Percentiles rank a stretch among this genome's conserved stretches.
phyloP scores from a whole-genome alignment of 2,113 vertebrate genomes.

The Hepsetus odoe region DNA sequence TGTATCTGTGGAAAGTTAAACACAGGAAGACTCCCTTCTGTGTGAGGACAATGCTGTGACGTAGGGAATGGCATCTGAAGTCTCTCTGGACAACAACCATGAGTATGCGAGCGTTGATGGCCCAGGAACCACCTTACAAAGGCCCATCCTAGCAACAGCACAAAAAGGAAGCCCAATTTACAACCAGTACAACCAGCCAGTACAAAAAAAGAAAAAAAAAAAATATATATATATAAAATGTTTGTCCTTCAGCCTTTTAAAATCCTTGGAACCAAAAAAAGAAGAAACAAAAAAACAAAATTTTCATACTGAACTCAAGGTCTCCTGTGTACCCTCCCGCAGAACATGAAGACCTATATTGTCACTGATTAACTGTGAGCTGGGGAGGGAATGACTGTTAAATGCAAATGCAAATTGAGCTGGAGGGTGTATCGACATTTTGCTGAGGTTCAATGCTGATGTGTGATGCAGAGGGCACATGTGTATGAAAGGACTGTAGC shows the following conservation, averaged over 20 bases:
- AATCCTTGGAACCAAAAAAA: neutral
- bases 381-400: conserved; percentile 1
- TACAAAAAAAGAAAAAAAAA: no score
- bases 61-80: conserved; percentile 18
- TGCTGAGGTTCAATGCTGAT: conserved; percentile 9
- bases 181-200: neutral
- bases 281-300: neutral
- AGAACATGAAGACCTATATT: conserved; percentile 30
- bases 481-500: neutral
- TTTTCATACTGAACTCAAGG: neutral
- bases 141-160: conserved; percentile 18
- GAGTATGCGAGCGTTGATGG: conserved; percentile 6
- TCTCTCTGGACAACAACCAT: conserved; percentile 4
- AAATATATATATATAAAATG: no score
- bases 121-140: conserved; percentile 22
- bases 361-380: neutral
- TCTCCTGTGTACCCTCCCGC: neutral
- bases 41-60: conserved; percentile 62
- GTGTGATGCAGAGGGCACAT: neutral
- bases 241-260: conserved; percentile 3
- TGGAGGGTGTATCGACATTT: conserved; percentile 26
- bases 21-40: conserved; percentile 64
- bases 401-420: conserved; percentile 16
- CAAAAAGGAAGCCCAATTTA: conserved; percentile 14
- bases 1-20: conserved; percentile 57